phyloP scores from a whole-genome alignment of 2,113 vertebrate genomes.

The Paramisgurnus dabryanus region DNA sequence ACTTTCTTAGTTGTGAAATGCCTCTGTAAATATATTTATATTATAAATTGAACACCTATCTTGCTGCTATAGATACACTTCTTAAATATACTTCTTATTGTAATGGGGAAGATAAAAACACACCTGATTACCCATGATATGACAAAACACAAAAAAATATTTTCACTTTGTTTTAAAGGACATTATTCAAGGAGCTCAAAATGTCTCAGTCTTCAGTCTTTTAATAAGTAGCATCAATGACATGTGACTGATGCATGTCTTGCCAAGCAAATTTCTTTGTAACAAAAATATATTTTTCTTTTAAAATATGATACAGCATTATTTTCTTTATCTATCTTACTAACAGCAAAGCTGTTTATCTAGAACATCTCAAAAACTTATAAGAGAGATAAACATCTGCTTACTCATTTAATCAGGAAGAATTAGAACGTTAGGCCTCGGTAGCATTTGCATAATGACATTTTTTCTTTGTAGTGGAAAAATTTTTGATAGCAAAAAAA shows the following conservation, averaged over 20 bases:
- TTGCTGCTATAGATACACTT: conserved; percentile 45
- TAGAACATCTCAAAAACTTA: conserved; percentile 60
- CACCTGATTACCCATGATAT: conserved; percentile 47
- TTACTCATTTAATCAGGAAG: conserved; percentile 45
- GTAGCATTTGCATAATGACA: conserved; percentile 76
- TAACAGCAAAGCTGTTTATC: conserved; percentile 74
- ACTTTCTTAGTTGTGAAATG: conserved; percentile 49
- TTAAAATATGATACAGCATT: conserved; percentile 78
- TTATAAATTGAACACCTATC: conserved; percentile 51
- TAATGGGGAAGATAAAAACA: conserved; percentile 42
- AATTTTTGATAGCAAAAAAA: conserved; percentile 62
- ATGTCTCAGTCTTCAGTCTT: conserved; percentile 23
- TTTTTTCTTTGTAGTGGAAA: conserved; percentile 56
- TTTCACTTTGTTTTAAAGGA: conserved; percentile 54
- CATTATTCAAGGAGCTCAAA: conserved; percentile 62
- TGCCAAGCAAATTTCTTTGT: conserved; percentile 72
- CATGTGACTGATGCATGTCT: conserved; percentile 56
- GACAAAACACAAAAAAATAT: conserved; percentile 45
- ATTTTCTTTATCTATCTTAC: conserved; percentile 69
- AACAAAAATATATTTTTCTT: conserved; percentile 81
- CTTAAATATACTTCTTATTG: conserved; percentile 30
- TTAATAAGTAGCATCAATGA: conserved; percentile 51
- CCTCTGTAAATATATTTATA: conserved; percentile 44
- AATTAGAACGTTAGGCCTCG: conserved; percentile 56
- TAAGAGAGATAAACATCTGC: conserved; percentile 47